Evolutionary conservation across 2,113 vertebrate genomes (phyloP).

Genomic region (Microtus montanus): DNA sequence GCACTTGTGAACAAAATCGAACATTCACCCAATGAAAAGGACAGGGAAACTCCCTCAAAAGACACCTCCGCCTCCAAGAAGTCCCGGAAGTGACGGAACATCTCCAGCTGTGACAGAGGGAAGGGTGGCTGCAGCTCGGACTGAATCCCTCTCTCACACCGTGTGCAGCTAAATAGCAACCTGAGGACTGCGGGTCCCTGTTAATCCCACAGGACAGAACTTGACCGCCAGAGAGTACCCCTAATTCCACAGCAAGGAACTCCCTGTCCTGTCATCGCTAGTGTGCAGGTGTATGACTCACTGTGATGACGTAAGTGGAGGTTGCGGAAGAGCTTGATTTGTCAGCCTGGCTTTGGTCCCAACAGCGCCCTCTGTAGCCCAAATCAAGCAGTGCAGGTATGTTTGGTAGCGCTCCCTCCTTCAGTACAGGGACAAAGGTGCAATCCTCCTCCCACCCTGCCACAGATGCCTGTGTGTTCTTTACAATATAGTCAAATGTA

Average conservation of each 20-base stretch:
- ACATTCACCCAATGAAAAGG: too few relatives aligned
- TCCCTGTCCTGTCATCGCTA: not conserved
- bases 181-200: too few relatives aligned
- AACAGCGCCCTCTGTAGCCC: not conserved
- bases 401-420: not conserved
- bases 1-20: not conserved
- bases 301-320: not conserved
- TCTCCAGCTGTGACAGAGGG: too few relatives aligned
- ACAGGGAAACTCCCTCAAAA: not conserved
- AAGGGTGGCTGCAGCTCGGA: too few relatives aligned
- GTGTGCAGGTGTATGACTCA: not conserved
- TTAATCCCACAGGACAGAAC: too few relatives aligned
- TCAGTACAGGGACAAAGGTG: too few relatives aligned
- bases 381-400: not conserved
- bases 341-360: not conserved
- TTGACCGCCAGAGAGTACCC: too few relatives aligned
- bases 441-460: not conserved
- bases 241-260: not conserved
- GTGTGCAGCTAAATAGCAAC: too few relatives aligned
- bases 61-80: too few relatives aligned
- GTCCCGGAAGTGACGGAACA: too few relatives aligned
- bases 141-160: too few relatives aligned
- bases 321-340: not conserved
- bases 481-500: not conserved
- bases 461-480: not conserved